These are phyloP conservation scores for Kryptolebias marmoratus DNA, from an alignment of 2,113 vertebrate species.

Conservation along the genomic window DNA sequence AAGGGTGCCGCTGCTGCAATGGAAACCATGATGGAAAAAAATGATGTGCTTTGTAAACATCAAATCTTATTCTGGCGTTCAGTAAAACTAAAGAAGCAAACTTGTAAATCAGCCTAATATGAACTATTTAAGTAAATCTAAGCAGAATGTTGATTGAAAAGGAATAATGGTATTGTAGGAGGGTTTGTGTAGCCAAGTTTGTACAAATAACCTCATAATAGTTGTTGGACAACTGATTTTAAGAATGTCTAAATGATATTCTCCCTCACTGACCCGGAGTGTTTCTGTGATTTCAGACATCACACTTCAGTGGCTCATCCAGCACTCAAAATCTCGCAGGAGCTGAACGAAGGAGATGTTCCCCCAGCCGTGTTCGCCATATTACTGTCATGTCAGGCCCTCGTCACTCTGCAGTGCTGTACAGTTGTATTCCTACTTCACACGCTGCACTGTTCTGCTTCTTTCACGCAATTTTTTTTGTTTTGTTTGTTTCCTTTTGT, in stretches of 20 bases:
- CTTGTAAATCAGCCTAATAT: too few species aligned
- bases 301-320: constrained; percentile 89
- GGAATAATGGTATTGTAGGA: too few species aligned
- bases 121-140: too few species aligned
- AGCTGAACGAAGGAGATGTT: constrained; percentile 72
- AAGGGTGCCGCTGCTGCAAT: too few species aligned
- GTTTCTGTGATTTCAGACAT: constrained; percentile 74
- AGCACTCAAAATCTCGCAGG: constrained; percentile 87
- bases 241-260: background rate
- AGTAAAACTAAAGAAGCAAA: too few species aligned
- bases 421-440: constrained; percentile 62
- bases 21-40: too few species aligned
- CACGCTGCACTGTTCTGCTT: constrained; percentile 58
- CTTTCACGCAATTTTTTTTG: constrained; percentile 20
- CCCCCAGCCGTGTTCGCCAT: constrained; percentile 65
- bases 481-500: constrained; percentile 10
- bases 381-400: constrained; percentile 65
- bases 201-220: background rate
- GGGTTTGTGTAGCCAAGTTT: too few species aligned
- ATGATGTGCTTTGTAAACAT: too few species aligned
- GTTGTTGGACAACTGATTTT: background rate
- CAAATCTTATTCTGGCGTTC: too few species aligned
- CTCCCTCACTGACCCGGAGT: constrained; percentile 5
- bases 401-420: constrained; percentile 70
- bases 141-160: too few species aligned